Conservation (phyloP, 2,113 vertebrate genomes). For the Arothron firmamentum region DNA sequence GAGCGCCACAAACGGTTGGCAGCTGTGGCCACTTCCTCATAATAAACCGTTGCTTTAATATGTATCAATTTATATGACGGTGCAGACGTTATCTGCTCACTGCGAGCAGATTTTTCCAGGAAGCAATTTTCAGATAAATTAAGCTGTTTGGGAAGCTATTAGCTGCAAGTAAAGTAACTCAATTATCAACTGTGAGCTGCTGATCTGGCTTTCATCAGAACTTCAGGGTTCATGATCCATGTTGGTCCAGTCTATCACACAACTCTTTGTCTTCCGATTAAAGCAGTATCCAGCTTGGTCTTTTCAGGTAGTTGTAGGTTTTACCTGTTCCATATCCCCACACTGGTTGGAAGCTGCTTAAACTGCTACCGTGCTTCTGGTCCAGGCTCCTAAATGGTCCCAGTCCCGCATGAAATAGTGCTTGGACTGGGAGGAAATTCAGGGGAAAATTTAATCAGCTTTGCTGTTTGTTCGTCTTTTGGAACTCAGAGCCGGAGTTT, state of each 20-base stretch:
- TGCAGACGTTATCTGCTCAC: no score
- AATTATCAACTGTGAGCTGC: conserved; percentile 12
- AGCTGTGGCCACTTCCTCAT: conserved; percentile 38
- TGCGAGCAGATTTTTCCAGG: neutral
- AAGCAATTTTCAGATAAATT: neutral
- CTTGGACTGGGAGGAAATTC: no score
- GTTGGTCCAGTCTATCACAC: no score
- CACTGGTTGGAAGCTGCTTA: neutral
- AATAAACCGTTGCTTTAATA: conserved; percentile 1
- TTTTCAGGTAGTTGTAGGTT: neutral
- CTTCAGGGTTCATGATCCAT: no score
- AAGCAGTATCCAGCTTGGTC: neutral
- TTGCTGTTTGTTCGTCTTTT: no score
- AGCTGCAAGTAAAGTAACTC: conserved; percentile 2
- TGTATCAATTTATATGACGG: neutral
- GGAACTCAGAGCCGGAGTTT: no score
- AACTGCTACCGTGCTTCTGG: neutral
- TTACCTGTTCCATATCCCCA: neutral
- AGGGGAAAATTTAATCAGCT: no score
- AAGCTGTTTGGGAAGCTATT: conserved; percentile 5
- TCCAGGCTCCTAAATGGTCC: neutral
- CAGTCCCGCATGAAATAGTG: neutral
- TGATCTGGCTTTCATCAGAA: conserved; percentile 24
- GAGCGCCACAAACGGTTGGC: conserved; percentile 18
- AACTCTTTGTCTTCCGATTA: no score